A percentile compares a stretch with the other conserved stretches of the same genome.
These are phyloP conservation scores for Dunckerocampus dactyliophorus DNA, from an alignment of 2,113 vertebrate genomes.

Conservation along the genomic window DNA sequence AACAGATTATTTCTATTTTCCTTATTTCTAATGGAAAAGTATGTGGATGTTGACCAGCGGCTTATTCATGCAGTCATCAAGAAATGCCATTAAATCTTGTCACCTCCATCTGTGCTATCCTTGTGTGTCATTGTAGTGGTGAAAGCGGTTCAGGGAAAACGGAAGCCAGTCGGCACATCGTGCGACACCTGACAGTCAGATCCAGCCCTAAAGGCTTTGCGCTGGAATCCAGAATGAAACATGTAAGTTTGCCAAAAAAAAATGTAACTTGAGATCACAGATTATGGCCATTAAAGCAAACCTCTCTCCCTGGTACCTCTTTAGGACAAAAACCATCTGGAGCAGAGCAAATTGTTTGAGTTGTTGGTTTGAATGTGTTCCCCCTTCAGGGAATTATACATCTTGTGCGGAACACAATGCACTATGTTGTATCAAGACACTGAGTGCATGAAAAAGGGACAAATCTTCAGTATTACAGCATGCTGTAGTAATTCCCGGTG, in stretches of 20 bases:
- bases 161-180: constrained; percentile 86
- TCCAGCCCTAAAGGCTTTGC: constrained; percentile 70
- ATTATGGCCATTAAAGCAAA: background rate
- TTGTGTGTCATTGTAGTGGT: constrained; percentile 71
- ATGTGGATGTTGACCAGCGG: too few species aligned
- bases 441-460: too few species aligned
- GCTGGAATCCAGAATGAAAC: constrained; percentile 82
- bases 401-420: too few species aligned
- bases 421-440: too few species aligned
- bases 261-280: too few species aligned
- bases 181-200: constrained; percentile 82
- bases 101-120: background rate
- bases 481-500: background rate
- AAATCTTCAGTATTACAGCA: background rate
- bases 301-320: background rate
- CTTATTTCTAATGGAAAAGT: too few species aligned
- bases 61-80: background rate
- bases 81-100: background rate
- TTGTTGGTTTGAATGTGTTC: too few species aligned
- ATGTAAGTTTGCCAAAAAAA: constrained; percentile 80
- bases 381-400: too few species aligned
- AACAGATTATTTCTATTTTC: too few species aligned
- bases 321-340: background rate
- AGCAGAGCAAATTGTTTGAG: background rate
- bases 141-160: constrained; percentile 94